Conservation (phyloP, 2,888 invertebrate genomes). For the Cryptops parisi region DNA sequence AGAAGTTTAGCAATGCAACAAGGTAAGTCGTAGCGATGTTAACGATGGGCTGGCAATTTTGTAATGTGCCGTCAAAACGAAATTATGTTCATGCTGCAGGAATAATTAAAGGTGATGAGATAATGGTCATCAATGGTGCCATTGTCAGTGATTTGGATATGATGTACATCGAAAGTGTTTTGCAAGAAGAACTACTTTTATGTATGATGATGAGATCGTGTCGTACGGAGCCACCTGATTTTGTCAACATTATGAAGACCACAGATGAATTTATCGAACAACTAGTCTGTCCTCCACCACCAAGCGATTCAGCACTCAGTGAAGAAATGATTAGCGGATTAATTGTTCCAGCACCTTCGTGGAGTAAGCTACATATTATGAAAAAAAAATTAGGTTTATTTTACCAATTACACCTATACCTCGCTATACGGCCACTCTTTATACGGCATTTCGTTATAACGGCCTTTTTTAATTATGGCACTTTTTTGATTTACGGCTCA, state of each 20-base stretch:
- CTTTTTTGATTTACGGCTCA: no score
- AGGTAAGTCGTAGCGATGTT: no score
- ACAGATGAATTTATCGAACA: conserved; percentile 94
- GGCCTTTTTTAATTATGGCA: no score
- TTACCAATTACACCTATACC: no score
- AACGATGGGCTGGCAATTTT: no score
- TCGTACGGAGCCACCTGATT: conserved; percentile 45
- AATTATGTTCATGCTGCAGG: conserved; percentile 53
- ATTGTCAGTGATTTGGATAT: conserved; percentile 97
- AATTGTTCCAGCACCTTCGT: conserved; percentile 84
- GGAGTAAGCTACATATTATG: no score
- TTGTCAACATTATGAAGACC: conserved; percentile 44
- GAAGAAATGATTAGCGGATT: conserved; percentile 93
- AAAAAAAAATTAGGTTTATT: no score
- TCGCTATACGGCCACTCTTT: no score
- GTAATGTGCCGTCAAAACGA: neutral
- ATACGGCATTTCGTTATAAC: no score
- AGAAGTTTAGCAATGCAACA: conserved; percentile 92
- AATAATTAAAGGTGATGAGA: conserved; percentile 93
- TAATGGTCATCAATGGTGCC: conserved; percentile 96
- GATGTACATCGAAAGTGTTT: conserved; percentile 95
- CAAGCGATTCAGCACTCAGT: conserved; percentile 75
- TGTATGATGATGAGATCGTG: conserved; percentile 95
- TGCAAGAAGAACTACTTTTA: conserved; percentile 83
- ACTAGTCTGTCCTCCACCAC: conserved; percentile 90